A percentile compares a stretch with the other conserved stretches of the same genome.
phyloP scores from a whole-genome alignment of 2,888 invertebrate genomes.

The Plebejus argus region DNA sequence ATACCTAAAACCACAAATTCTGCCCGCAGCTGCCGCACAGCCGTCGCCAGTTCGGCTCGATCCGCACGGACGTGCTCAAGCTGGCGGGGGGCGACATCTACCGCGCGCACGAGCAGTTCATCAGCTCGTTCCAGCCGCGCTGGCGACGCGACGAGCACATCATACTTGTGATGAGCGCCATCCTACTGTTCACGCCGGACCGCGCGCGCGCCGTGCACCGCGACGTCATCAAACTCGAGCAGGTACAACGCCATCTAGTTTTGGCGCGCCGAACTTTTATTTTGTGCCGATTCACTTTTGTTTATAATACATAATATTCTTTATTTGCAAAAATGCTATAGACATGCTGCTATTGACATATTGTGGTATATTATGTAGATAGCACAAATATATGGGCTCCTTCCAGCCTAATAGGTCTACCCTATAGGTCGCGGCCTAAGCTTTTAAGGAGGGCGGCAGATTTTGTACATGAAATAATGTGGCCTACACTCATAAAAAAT shows the following conservation, averaged over 20 bases:
- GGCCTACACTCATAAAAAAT: no score
- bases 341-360: no score
- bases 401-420: no score
- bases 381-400: no score
- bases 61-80: slow-evolving; percentile 94
- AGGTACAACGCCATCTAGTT: slow-evolving; percentile 66
- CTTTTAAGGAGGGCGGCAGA: no score
- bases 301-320: no score
- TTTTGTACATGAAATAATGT: no score
- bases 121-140: slow-evolving; percentile 90
- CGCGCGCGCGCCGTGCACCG: slow-evolving; percentile 89
- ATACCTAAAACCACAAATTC: not conserved
- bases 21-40: slow-evolving; percentile 86
- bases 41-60: slow-evolving; percentile 87
- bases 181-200: slow-evolving; percentile 93
- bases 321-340: no score
- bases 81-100: slow-evolving; percentile 94
- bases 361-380: no score
- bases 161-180: slow-evolving; percentile 94
- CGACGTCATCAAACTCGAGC: slow-evolving; percentile 92
- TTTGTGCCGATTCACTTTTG: no score
- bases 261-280: not conserved
- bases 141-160: slow-evolving; percentile 94
- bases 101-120: slow-evolving; percentile 90
- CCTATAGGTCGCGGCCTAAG: no score